A percentile compares a stretch with the other conserved stretches of the same genome.
phyloP scores from a whole-genome alignment of 2,797 vertebrate genomes.

The Hoplostethus mediterraneus region DNA sequence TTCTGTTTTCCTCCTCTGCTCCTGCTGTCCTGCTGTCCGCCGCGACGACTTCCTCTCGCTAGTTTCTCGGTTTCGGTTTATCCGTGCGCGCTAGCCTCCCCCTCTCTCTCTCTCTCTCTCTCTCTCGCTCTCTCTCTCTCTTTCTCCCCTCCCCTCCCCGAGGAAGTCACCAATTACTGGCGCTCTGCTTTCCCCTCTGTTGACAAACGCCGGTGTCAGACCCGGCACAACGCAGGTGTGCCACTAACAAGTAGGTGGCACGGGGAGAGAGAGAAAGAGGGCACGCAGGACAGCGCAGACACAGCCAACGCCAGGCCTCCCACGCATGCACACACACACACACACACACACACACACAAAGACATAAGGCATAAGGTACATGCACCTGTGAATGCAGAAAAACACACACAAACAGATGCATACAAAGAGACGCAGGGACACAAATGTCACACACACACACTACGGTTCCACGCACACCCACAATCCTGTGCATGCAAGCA shows the following conservation, averaged over 20 bases:
- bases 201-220: constrained; percentile 79
- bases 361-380: constrained; percentile 68
- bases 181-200: constrained; percentile 73
- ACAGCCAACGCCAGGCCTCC: constrained; percentile 66
- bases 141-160: constrained; percentile 13
- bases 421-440: constrained; percentile 15
- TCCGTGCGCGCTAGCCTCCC: constrained; percentile 35
- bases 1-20: constrained; percentile 46
- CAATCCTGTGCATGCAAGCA: constrained; percentile 36
- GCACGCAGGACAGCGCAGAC: constrained; percentile 56
- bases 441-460: constrained; percentile 13
- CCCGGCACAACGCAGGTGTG: constrained; percentile 67
- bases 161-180: constrained; percentile 80
- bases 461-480: constrained; percentile 27
- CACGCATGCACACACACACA: constrained; percentile 54
- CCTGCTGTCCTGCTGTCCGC: constrained; percentile 60
- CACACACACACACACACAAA: constrained; percentile 24
- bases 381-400: constrained; percentile 67
- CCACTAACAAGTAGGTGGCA: constrained; percentile 84
- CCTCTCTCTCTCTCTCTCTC: no score
- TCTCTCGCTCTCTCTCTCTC: no score
- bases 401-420: constrained; percentile 58
- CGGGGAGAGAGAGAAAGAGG: constrained; percentile 63
- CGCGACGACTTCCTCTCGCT: constrained; percentile 38
- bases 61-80: constrained; percentile 36